Evolutionary conservation across 92 coral and sea anemone species (phyloP).

Genomic region (Phenganax stokvisi): DNA sequence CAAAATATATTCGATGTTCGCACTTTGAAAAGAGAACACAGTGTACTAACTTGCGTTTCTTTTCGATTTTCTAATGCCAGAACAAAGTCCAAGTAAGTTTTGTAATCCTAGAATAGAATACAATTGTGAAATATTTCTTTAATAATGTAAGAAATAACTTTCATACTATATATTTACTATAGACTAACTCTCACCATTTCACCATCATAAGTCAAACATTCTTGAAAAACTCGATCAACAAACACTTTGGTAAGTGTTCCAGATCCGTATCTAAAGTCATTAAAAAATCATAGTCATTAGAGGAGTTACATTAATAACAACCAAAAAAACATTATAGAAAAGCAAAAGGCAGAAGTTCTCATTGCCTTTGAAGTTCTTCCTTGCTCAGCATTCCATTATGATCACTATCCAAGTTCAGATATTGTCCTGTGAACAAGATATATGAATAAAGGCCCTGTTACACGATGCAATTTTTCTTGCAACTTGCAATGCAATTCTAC

Average conservation of each 20-base stretch:
- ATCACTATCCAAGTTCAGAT: constrained; percentile 91
- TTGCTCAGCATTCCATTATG: constrained; percentile 99
- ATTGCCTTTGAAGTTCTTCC: constrained; percentile 86
- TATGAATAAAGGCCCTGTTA: too few species aligned
- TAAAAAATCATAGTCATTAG: neutral
- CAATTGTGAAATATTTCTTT: neutral
- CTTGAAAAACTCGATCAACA: constrained; percentile 89
- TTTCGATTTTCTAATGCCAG: constrained; percentile 93
- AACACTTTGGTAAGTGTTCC: constrained; percentile 94
- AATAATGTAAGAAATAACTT: too few species aligned
- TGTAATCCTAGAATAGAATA: constrained; percentile 66
- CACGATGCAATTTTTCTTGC: too few species aligned
- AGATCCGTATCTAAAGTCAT: constrained; percentile 72
- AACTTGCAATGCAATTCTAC: too few species aligned
- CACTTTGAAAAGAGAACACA: too few species aligned
- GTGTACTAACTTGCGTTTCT: constrained; percentile 76
- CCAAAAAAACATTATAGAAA: neutral
- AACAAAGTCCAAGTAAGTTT: constrained; percentile 93
- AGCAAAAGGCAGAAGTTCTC: neutral
- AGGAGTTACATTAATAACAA: neutral
- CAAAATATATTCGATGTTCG: too few species aligned
- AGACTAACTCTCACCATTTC: constrained; percentile 69
- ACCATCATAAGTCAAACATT: constrained; percentile 94
- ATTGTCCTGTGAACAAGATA: constrained; percentile 60
- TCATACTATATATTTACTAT: too few species aligned